These are phyloP conservation scores for Drosophila mauritiana DNA, from an alignment of 1,140 invertebrate genomes.

Conservation along the genomic window DNA sequence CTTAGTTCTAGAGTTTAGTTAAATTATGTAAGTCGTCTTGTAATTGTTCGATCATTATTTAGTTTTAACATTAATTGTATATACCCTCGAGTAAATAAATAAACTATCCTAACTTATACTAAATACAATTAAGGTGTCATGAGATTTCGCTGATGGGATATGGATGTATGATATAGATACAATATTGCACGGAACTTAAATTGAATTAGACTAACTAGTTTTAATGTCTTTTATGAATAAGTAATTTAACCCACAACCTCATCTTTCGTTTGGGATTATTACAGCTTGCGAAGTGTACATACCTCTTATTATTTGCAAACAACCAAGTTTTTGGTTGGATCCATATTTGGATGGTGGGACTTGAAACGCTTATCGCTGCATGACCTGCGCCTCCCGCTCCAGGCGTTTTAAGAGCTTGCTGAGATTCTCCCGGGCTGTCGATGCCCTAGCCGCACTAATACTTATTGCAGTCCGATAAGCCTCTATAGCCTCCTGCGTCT, in stretches of 20 bases:
- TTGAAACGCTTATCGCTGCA: constrained; percentile 11
- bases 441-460: constrained; percentile 51
- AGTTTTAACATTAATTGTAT: constrained; percentile 75
- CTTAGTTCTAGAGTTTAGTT: constrained; percentile 61
- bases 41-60: constrained; percentile 66
- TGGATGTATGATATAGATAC: neutral
- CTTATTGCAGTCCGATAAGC: constrained; percentile 90
- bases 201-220: constrained; percentile 1
- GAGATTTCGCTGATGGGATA: constrained; percentile 1
- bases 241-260: constrained; percentile 26
- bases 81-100: constrained; percentile 66
- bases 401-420: constrained; percentile 64
- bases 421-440: constrained; percentile 72
- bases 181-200: neutral
- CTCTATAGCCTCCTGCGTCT: constrained; percentile 89
- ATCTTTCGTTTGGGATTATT: constrained; percentile 4
- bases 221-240: constrained; percentile 1
- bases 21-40: constrained; percentile 58
- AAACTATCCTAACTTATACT: constrained; percentile 42
- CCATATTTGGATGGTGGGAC: neutral
- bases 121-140: constrained; percentile 4
- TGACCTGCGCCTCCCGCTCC: constrained; percentile 41
- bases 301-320: neutral
- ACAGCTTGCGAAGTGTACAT: neutral
- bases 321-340: neutral